These are phyloP conservation scores for Taurulus bubalis DNA, from an alignment of 2,113 vertebrate genomes.

Conservation along the genomic window DNA sequence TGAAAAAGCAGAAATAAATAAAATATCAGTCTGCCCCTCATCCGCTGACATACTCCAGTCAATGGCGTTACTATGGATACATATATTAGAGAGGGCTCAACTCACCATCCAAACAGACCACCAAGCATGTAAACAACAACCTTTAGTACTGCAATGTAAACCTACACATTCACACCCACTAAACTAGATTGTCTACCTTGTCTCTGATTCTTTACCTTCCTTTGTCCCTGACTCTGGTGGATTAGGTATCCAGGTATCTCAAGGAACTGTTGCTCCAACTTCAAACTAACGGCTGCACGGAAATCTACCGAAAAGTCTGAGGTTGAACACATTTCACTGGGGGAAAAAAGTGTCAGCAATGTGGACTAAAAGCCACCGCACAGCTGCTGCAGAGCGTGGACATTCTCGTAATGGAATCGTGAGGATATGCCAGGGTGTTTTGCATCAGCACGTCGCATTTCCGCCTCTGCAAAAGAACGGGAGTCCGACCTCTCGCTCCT, in stretches of 20 bases:
- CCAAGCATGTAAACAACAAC: background rate
- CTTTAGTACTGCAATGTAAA: background rate
- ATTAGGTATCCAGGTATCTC: slow-evolving; percentile 9
- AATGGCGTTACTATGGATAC: no score
- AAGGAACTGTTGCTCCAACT: background rate
- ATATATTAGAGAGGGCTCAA: background rate
- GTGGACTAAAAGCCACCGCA: background rate
- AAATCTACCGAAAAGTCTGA: background rate
- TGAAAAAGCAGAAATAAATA: background rate
- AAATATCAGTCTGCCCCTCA: background rate
- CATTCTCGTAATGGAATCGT: no score
- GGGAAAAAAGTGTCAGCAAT: background rate
- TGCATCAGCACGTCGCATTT: slow-evolving; percentile 22
- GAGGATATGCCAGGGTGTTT: background rate
- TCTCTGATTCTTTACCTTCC: background rate
- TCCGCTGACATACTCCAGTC: background rate
- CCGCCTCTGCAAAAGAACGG: background rate
- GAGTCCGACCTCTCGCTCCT: slow-evolving; percentile 35
- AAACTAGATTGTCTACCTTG: background rate
- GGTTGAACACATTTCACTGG: no score
- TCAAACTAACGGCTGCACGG: no score
- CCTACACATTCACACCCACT: background rate
- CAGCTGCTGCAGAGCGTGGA: background rate
- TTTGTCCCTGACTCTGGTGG: slow-evolving; percentile 27
- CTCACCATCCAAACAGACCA: background rate